Evolutionary conservation across 2,797 vertebrate species (phyloP).

Genomic region (Denticeps clupeoides): DNA sequence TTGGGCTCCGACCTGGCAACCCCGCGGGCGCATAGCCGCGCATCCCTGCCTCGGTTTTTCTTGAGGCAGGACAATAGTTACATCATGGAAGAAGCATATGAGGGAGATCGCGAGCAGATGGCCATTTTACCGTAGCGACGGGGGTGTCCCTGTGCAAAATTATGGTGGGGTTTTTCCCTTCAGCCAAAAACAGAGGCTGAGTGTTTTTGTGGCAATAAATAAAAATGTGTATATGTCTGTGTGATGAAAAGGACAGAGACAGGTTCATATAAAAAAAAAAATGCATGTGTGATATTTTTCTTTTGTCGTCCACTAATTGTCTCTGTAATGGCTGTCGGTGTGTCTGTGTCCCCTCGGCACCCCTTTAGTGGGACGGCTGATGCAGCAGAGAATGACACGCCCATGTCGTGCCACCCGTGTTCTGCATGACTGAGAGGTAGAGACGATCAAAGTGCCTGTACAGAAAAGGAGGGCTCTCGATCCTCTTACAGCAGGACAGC

Average conservation of each 20-base stretch:
- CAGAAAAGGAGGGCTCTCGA: background rate
- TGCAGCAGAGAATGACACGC: conserved; percentile 39
- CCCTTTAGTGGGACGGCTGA: conserved; percentile 18
- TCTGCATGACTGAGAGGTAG: conserved; percentile 5
- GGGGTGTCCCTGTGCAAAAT: no score
- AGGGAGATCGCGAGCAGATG: conserved; percentile 2
- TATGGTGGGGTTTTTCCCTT: background rate
- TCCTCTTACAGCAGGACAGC: no score
- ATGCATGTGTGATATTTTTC: background rate
- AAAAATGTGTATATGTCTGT: background rate
- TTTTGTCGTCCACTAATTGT: background rate
- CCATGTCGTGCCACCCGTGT: conserved; percentile 34
- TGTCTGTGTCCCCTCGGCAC: background rate
- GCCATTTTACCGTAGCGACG: no score
- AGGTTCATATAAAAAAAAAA: background rate
- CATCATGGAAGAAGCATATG: conserved; percentile 2
- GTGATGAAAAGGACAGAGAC: background rate
- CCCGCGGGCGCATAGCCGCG: no score
- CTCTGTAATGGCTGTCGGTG: no score
- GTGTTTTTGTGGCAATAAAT: background rate
- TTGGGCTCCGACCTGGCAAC: no score
- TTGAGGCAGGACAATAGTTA: background rate
- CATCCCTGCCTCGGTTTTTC: background rate
- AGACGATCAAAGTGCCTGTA: background rate
- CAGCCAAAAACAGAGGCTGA: background rate